Evolutionary conservation across 2,113 vertebrate species (phyloP).

Genomic region (Triplophysa dalaica): DNA sequence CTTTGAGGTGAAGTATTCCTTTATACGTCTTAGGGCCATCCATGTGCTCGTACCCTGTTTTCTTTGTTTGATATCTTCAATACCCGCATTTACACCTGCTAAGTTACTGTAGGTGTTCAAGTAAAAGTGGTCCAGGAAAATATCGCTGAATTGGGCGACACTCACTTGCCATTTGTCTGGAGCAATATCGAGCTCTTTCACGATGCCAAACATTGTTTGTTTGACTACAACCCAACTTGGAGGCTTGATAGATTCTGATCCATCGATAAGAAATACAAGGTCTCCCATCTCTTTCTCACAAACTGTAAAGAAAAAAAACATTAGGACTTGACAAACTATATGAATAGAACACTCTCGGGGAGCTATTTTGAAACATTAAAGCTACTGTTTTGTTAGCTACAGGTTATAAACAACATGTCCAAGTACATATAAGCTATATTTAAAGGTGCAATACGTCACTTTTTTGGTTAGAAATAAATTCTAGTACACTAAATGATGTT

Average conservation of each 20-base stretch:
- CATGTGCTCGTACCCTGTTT: conserved; percentile 65
- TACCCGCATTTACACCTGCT: conserved; percentile 51
- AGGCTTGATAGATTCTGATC: conserved; percentile 68
- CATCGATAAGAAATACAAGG: conserved; percentile 77
- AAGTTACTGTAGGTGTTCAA: conserved; percentile 62
- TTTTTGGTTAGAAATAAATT: too few relatives aligned
- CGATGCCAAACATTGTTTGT: conserved; percentile 65
- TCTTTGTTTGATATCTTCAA: conserved; percentile 57
- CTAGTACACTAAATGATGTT: too few relatives aligned
- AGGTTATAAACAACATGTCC: too few relatives aligned
- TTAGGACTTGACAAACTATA: background rate
- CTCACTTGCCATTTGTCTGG: conserved; percentile 65
- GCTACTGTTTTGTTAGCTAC: too few relatives aligned
- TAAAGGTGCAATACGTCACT: too few relatives aligned
- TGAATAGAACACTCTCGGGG: background rate
- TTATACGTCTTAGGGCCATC: conserved; percentile 59
- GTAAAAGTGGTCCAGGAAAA: conserved; percentile 68
- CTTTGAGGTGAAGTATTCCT: conserved; percentile 62
- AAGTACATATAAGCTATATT: too few relatives aligned
- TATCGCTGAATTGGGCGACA: conserved; percentile 73
- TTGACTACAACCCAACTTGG: conserved; percentile 68
- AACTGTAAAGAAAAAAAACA: conserved; percentile 57
- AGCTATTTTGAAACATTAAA: background rate
- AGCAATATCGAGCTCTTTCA: conserved; percentile 68
- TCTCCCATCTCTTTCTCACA: conserved; percentile 72